Evolutionary conservation across 1,140 invertebrate species (phyloP).

Genomic region (Cataglyphis hispanica): DNA sequence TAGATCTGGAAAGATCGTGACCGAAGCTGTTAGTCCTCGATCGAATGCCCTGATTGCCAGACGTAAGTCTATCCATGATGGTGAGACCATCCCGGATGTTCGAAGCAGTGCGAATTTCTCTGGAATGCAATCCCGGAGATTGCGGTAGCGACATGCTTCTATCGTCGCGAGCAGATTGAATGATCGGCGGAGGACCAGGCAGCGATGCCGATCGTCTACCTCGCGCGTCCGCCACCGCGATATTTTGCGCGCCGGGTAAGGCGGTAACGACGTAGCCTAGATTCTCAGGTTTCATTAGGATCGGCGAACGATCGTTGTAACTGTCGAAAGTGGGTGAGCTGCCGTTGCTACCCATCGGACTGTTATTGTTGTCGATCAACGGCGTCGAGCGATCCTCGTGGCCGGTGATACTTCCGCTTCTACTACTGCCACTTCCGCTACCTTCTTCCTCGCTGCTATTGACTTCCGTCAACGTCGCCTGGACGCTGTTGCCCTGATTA

Average conservation of each 20-base stretch:
- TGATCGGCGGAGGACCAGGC: conserved; percentile 76
- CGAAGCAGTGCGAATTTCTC: conserved; percentile 73
- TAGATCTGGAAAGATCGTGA: conserved; percentile 57
- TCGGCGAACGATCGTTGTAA: conserved; percentile 81
- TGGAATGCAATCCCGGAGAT: conserved; percentile 79
- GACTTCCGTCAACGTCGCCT: conserved; percentile 83
- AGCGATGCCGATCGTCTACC: conserved; percentile 83
- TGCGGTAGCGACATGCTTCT: conserved; percentile 84
- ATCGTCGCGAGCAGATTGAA: conserved; percentile 76
- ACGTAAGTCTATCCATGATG: conserved; percentile 66
- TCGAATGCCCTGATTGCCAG: conserved; percentile 32
- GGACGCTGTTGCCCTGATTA: conserved; percentile 23
- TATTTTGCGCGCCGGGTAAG: conserved; percentile 21
- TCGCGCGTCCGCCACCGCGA: conserved; percentile 70
- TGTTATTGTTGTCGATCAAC: conserved; percentile 73
- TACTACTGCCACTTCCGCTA: conserved; percentile 81
- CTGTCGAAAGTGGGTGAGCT: conserved; percentile 80
- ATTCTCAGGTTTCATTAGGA: conserved; percentile 82
- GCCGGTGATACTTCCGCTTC: conserved; percentile 81
- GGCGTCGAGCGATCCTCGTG: conserved; percentile 81
- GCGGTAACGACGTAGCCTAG: conserved; percentile 75
- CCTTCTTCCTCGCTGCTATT: conserved; percentile 83
- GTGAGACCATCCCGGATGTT: conserved; percentile 70
- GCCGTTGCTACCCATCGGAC: conserved; percentile 76
- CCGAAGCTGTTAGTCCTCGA: conserved; percentile 73